A percentile compares a stretch with the other conserved stretches of the same genome.
Evolutionary conservation across 2,113 vertebrate species (phyloP).

Genomic region (Pseudopodoces humilis): DNA sequence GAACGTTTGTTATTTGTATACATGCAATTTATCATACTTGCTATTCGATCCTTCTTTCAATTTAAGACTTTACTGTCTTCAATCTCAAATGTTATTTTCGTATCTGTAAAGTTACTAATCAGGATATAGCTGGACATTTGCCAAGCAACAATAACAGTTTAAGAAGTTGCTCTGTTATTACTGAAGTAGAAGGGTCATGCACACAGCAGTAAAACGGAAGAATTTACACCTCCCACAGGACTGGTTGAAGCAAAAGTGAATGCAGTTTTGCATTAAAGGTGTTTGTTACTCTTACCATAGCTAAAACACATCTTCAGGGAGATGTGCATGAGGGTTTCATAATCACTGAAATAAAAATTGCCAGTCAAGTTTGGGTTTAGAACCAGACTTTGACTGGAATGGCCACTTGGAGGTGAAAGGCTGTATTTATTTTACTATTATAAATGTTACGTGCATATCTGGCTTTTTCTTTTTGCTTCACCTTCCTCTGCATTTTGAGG

Average conservation of each 20-base stretch:
- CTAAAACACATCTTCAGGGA: background rate
- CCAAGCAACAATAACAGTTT: background rate
- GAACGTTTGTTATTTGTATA: background rate
- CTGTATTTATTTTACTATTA: background rate
- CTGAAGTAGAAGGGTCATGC: background rate
- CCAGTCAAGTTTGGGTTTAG: background rate
- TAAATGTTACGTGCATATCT: background rate
- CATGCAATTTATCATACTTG: background rate
- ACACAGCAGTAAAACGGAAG: background rate
- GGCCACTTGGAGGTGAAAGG: background rate
- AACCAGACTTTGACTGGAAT: background rate
- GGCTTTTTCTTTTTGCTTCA: background rate
- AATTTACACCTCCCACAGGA: background rate
- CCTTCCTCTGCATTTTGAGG: background rate
- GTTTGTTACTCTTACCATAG: background rate
- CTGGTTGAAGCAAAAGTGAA: background rate
- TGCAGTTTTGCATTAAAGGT: background rate
- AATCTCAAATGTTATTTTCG: background rate
- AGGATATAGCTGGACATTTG: background rate
- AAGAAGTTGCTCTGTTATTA: background rate
- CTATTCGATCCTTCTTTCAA: background rate
- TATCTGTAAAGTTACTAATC: background rate
- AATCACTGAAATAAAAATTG: background rate
- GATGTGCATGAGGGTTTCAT: background rate
- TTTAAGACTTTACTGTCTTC: background rate